A percentile compares a stretch with the other conserved stretches of the same genome.
Conservation (phyloP, 2,888 invertebrate species). For the Encarsia formosa region DNA sequence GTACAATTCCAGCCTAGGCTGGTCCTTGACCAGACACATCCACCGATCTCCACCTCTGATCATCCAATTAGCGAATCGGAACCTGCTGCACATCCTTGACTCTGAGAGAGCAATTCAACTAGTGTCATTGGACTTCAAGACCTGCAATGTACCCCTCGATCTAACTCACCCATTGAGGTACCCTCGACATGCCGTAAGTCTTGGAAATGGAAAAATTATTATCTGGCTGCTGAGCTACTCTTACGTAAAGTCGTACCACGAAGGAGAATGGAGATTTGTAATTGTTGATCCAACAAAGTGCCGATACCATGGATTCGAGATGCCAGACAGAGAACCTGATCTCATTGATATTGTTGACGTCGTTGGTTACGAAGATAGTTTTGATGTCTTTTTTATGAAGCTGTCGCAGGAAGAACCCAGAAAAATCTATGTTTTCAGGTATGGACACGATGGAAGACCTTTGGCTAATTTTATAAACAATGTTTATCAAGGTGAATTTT, state of each 20-base stretch:
- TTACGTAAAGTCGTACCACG: background rate
- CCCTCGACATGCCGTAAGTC: constrained; percentile 1
- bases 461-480: background rate
- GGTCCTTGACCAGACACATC: constrained; percentile 9
- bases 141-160: constrained; percentile 1
- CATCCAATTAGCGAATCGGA: background rate
- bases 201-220: constrained; percentile 18
- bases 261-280: constrained; percentile 10
- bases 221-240: constrained; percentile 15
- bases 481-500: background rate
- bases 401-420: background rate
- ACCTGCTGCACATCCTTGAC: constrained; percentile 7
- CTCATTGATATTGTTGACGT: constrained; percentile 14
- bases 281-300: constrained; percentile 10
- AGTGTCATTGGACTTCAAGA: background rate
- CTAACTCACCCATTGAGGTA: constrained; percentile 3
- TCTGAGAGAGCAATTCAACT: background rate
- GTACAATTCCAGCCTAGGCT: constrained; percentile 7
- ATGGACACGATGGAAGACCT: background rate
- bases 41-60: background rate
- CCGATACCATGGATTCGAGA: background rate
- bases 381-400: constrained; percentile 4
- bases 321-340: constrained; percentile 2
- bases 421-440: constrained; percentile 8
- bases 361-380: constrained; percentile 6